A percentile compares a stretch with the other conserved stretches of the same genome.
phyloP scores from a whole-genome alignment of 2,797 vertebrate species.

The Prunella strophiata region DNA sequence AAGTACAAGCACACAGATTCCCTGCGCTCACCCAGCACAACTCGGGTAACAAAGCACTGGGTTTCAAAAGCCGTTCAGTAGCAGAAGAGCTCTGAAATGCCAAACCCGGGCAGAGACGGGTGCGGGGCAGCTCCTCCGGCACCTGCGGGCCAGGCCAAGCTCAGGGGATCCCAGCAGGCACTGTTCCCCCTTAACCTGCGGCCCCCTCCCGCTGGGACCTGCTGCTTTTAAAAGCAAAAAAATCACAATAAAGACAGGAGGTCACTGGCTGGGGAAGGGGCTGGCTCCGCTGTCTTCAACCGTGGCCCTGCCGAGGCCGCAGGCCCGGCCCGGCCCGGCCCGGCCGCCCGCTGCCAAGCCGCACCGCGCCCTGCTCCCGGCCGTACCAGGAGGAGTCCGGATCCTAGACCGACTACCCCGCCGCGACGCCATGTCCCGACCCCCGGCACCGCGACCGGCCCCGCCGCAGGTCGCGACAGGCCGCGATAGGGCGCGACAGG shows the following conservation, averaged over 20 bases:
- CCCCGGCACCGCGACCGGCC: accelerated
- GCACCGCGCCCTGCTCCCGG: background rate
- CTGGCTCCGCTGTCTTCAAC: background rate
- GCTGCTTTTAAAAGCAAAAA: background rate
- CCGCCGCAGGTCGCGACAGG: too few relatives aligned
- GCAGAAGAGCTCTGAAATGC: accelerated
- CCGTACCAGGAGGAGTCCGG: background rate
- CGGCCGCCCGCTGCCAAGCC: background rate
- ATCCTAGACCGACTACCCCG: background rate
- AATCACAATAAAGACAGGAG: accelerated
- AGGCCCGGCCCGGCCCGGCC: too few relatives aligned
- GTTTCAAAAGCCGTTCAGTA: accelerated
- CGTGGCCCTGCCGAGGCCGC: background rate
- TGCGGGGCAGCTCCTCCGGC: background rate
- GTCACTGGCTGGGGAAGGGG: background rate
- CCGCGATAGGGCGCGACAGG: background rate
- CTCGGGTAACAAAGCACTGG: accelerated
- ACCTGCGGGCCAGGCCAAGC: background rate
- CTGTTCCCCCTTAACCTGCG: background rate
- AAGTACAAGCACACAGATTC: background rate
- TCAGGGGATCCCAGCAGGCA: accelerated
- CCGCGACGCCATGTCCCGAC: background rate
- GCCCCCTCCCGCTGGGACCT: too few relatives aligned
- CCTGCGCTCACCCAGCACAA: accelerated
- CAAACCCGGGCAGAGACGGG: accelerated